Conservation (phyloP, 1,140 invertebrate species). For the Fopius arisanus region DNA sequence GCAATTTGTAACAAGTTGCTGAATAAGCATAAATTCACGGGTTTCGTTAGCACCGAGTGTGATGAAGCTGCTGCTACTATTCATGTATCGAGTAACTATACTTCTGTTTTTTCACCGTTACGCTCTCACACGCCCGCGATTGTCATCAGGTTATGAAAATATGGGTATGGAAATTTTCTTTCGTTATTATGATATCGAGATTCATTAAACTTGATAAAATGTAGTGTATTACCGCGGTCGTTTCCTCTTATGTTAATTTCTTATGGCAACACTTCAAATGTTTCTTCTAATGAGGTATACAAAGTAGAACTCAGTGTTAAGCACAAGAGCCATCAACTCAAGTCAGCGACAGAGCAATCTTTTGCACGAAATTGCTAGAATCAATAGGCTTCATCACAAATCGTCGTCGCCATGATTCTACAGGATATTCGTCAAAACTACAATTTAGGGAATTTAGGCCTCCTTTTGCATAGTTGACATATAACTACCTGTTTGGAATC, state of each 20-base stretch:
- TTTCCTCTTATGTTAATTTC: not conserved
- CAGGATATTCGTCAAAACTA: not conserved
- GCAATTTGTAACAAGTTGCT: not conserved
- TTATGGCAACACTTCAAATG: not conserved
- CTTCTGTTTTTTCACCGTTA: not conserved
- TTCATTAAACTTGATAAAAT: not conserved
- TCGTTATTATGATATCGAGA: not conserved
- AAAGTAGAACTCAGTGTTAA: not conserved
- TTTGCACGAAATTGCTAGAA: not conserved
- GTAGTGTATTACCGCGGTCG: not conserved
- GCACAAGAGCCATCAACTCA: not conserved
- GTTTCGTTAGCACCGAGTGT: not conserved
- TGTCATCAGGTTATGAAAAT: not conserved
- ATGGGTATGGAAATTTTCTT: not conserved
- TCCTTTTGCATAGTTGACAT: not conserved
- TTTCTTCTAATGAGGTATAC: not conserved
- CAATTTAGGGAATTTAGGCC: not conserved
- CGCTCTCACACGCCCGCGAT: not conserved
- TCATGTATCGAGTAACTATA: not conserved
- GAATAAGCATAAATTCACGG: not conserved
- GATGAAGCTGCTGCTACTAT: not conserved
- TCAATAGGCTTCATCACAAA: not conserved
- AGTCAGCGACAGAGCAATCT: not conserved
- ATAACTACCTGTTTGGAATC: not conserved
- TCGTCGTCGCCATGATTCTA: not conserved